A percentile compares a stretch with the other conserved stretches of the same genome.
phyloP scores from a whole-genome alignment of 1,140 invertebrate species.

The Caerostris darwini region DNA sequence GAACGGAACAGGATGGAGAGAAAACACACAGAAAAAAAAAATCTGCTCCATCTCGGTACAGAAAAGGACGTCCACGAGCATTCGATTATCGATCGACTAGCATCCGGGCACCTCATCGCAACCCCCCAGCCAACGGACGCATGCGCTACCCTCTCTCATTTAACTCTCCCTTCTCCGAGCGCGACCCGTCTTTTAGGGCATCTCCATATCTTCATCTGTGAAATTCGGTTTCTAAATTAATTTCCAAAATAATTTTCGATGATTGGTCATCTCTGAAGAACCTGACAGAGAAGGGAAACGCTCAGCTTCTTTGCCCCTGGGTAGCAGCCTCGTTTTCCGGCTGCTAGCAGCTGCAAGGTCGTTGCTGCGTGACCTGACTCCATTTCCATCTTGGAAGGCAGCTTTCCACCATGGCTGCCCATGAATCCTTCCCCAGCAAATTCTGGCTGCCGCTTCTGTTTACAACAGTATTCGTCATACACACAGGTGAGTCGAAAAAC shows the following conservation, averaged over 20 bases:
- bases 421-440: background rate
- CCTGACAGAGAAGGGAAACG: constrained; percentile 41
- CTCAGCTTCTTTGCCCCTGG: constrained; percentile 66
- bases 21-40: background rate
- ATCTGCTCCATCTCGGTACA: background rate
- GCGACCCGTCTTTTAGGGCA: constrained; percentile 60
- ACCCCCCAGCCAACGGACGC: constrained; percentile 28
- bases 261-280: constrained; percentile 43
- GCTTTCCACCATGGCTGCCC: constrained; percentile 65
- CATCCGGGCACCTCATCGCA: constrained; percentile 26
- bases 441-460: constrained; percentile 34
- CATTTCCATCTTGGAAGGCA: constrained; percentile 36
- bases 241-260: constrained; percentile 34
- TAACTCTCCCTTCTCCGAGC: constrained; percentile 69
- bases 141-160: constrained; percentile 52
- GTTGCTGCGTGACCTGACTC: constrained; percentile 62
- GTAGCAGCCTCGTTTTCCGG: constrained; percentile 49
- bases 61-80: background rate
- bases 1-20: background rate
- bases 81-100: constrained; percentile 36
- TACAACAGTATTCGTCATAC: constrained; percentile 52
- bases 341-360: constrained; percentile 64
- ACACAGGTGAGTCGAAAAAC: constrained; percentile 42
- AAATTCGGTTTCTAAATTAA: constrained; percentile 57
- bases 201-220: constrained; percentile 74